Conservation (phyloP, 2,888 invertebrate genomes). For the Aphidoletes aphidimyza region DNA sequence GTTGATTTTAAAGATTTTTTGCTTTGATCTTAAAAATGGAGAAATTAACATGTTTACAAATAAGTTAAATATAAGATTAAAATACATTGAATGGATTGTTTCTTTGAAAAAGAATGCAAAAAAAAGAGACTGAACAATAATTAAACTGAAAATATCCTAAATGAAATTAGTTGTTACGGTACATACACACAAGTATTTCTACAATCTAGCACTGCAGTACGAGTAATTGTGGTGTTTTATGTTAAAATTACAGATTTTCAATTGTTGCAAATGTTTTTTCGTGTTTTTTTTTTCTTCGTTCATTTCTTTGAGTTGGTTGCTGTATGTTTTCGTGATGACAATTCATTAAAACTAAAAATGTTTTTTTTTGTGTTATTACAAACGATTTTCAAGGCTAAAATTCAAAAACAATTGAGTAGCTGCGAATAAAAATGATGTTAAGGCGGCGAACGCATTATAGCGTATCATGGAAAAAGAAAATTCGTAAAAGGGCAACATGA, state of each 20-base stretch:
- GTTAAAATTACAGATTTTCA: no score
- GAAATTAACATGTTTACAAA: conserved; percentile 38
- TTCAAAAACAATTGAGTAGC: no score
- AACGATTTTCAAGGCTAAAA: neutral
- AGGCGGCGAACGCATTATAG: no score
- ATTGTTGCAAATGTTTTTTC: no score
- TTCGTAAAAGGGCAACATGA: no score
- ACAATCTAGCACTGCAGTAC: no score
- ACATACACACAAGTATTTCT: no score
- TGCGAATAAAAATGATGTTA: no score
- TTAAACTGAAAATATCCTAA: conserved; percentile 31
- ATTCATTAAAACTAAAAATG: neutral
- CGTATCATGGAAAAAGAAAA: no score
- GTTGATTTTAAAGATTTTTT: neutral
- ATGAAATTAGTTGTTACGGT: neutral
- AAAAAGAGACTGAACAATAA: neutral
- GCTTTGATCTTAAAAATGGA: conserved; percentile 6
- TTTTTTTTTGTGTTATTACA: neutral
- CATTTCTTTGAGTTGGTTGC: conserved; percentile 49
- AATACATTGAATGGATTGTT: conserved; percentile 44
- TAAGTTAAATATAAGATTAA: neutral
- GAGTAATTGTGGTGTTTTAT: no score
- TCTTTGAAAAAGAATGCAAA: conserved; percentile 12
- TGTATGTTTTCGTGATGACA: conserved; percentile 52
- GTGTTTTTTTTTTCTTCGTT: no score